Evolutionary conservation across 2,113 vertebrate species (phyloP).

Genomic region (Myxocyprinus asiaticus): DNA sequence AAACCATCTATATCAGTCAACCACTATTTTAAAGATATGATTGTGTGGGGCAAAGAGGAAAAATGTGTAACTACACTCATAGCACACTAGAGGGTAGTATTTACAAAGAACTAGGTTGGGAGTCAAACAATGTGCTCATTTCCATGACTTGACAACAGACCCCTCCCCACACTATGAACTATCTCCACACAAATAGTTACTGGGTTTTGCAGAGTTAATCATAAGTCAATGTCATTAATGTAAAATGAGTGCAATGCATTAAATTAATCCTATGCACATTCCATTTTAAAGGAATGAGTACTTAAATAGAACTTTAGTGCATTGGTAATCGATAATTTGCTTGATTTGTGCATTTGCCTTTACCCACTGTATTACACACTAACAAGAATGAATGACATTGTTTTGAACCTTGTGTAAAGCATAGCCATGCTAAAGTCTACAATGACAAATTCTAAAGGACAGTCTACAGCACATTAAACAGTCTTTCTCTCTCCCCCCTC

Average conservation of each 20-base stretch:
- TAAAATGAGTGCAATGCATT: neutral
- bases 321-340: neutral
- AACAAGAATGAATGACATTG: neutral
- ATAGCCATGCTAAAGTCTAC: conserved; percentile 60
- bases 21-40: too few relatives aligned
- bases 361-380: neutral
- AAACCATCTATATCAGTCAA: too few relatives aligned
- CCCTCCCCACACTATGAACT: too few relatives aligned
- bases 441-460: conserved; percentile 64
- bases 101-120: conserved; percentile 47
- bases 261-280: too few relatives aligned
- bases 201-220: neutral
- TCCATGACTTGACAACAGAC: neutral
- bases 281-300: too few relatives aligned
- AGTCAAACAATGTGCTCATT: neutral
- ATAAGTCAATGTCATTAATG: neutral
- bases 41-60: too few relatives aligned
- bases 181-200: neutral
- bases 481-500: neutral
- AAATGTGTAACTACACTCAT: neutral
- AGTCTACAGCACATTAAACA: conserved; percentile 70
- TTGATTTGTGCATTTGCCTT: neutral
- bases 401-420: conserved; percentile 31
- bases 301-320: neutral
- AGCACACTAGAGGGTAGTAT: conserved; percentile 69